Evolutionary conservation across 2,888 invertebrate species (phyloP).

Genomic region (Dryococelus australis): DNA sequence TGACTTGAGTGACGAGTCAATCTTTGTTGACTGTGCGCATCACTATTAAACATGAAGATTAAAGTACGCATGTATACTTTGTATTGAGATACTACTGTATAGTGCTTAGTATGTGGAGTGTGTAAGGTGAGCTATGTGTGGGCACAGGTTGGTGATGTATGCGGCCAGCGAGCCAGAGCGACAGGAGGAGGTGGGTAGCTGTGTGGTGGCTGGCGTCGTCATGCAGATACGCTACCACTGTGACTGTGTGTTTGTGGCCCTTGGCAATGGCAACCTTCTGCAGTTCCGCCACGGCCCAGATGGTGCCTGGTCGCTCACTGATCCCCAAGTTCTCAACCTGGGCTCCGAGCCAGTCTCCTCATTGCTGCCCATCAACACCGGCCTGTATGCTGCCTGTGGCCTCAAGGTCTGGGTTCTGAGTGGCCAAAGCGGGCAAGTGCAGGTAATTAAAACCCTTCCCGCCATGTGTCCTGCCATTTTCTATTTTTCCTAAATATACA

Average conservation of each 20-base stretch:
- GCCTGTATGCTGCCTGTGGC: conserved; percentile 86
- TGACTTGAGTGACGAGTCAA: no score
- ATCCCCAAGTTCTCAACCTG: conserved; percentile 74
- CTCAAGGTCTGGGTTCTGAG: conserved; percentile 84
- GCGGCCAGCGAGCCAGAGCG: conserved; percentile 87
- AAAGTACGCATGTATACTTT: no score
- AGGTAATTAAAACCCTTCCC: conserved; percentile 54
- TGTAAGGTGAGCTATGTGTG: not conserved
- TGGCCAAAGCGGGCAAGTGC: conserved; percentile 78
- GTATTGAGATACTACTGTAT: no score
- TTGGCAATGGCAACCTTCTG: conserved; percentile 78
- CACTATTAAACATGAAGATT: no score
- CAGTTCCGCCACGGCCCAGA: conserved; percentile 75
- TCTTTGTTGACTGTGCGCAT: no score
- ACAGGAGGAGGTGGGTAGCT: conserved; percentile 72
- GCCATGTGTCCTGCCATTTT: no score
- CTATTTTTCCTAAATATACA: no score
- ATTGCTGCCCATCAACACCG: conserved; percentile 64
- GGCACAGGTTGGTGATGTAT: conserved; percentile 73
- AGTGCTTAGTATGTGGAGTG: no score
- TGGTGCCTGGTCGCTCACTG: conserved; percentile 76
- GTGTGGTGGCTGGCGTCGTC: conserved; percentile 73
- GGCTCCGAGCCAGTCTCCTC: conserved; percentile 78
- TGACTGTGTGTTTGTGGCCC: conserved; percentile 87
- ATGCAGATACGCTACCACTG: conserved; percentile 83